Conservation (phyloP, 1,140 invertebrate species). For the Pinna nobilis region DNA sequence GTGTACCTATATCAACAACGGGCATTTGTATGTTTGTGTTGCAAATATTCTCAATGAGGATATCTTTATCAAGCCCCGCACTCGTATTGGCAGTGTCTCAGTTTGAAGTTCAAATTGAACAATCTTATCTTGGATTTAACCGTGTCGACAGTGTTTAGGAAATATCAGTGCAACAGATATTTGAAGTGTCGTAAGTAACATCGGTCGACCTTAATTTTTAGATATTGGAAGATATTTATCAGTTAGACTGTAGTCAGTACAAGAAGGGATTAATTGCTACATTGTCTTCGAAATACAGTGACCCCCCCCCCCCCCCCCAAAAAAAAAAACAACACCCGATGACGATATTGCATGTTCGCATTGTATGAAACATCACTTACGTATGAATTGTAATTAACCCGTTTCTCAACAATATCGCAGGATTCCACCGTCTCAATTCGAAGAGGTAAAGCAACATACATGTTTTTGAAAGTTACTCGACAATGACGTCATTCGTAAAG, state of each 20-base stretch:
- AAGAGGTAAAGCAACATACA: slow-evolving; percentile 31
- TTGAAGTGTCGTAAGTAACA: neutral
- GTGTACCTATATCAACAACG: neutral
- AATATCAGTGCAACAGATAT: neutral
- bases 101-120: neutral
- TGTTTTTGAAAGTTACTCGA: slow-evolving; percentile 14
- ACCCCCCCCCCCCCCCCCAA: slow-evolving; percentile 8
- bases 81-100: neutral
- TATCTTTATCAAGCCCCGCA: slow-evolving; percentile 11
- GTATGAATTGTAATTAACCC: neutral
- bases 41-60: slow-evolving; percentile 16
- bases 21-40: neutral
- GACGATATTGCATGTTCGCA: slow-evolving; percentile 3
- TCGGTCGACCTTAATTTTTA: neutral
- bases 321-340: no score
- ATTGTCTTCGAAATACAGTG: neutral
- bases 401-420: slow-evolving; percentile 5
- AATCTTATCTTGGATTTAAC: neutral
- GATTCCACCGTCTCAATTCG: slow-evolving; percentile 14
- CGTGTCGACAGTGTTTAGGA: slow-evolving; percentile 1
- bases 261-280: neutral
- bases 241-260: neutral
- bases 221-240: neutral
- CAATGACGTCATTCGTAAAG: slow-evolving; percentile 27
- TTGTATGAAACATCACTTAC: slow-evolving; percentile 3